Conservation (phyloP, 2,113 vertebrate species). For the Campylomormyrus tamandua region DNA sequence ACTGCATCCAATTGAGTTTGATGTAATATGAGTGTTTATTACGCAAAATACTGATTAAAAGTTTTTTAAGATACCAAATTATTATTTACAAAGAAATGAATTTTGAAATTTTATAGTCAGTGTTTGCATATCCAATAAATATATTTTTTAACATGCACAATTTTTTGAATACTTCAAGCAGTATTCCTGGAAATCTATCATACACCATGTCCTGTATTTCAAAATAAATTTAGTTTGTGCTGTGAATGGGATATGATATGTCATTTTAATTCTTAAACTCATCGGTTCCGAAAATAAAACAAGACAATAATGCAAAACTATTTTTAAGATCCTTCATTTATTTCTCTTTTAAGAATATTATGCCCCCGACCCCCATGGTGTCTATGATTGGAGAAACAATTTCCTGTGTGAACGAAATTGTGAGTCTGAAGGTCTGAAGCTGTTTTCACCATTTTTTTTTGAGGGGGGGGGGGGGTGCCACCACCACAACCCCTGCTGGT, state of each 20-base stretch:
- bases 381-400: slow-evolving; percentile 90
- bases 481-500: slow-evolving; percentile 49
- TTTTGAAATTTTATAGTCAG: not conserved
- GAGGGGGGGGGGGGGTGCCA: slow-evolving; percentile 27
- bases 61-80: not conserved
- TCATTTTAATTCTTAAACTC: not conserved
- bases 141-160: not conserved
- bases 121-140: not conserved
- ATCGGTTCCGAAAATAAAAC: not conserved
- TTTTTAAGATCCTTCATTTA: not conserved
- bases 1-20: not conserved
- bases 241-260: not conserved
- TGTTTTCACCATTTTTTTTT: slow-evolving; percentile 52
- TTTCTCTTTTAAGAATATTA: not conserved
- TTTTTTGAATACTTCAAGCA: not conserved
- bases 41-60: not conserved
- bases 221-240: not conserved
- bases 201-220: not conserved
- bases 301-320: not conserved
- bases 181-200: not conserved
- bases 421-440: slow-evolving; percentile 34
- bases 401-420: slow-evolving; percentile 80
- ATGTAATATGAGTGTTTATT: not conserved
- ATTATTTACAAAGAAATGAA: not conserved
- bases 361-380: slow-evolving; percentile 68